Conservation (phyloP, 2,888 invertebrate species). For the Cylindroiulus punctatus region DNA sequence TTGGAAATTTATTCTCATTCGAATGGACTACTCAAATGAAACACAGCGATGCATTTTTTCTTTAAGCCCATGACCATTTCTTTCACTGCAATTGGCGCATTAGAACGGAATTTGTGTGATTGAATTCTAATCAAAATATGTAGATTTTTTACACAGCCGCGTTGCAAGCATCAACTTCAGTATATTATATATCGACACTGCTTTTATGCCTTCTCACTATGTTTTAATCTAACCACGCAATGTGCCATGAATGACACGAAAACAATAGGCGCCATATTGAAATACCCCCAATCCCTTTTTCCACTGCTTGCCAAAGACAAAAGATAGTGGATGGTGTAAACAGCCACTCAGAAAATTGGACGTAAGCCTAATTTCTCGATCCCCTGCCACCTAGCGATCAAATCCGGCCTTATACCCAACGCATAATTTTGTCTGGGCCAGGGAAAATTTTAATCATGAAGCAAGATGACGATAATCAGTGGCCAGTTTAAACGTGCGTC, state of each 20-base stretch:
- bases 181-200: neutral
- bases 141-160: neutral
- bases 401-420: neutral
- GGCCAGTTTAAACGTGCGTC: neutral
- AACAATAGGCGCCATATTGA: slow-evolving; percentile 29
- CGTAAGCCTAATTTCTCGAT: neutral
- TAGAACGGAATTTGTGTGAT: neutral
- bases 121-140: neutral
- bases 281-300: neutral
- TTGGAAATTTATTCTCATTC: no score
- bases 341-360: slow-evolving; percentile 23
- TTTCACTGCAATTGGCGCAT: neutral
- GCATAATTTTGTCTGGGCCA: neutral
- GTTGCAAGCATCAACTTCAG: neutral
- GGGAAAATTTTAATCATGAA: neutral
- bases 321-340: slow-evolving; percentile 30
- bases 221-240: slow-evolving; percentile 4
- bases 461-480: neutral
- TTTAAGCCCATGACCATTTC: no score
- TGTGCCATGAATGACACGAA: slow-evolving; percentile 33
- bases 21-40: no score
- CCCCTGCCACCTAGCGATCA: neutral
- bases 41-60: no score
- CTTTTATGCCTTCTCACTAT: slow-evolving; percentile 23
- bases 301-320: neutral